phyloP scores from a whole-genome alignment of 2,888 invertebrate genomes.

The Drosophila meridionalis region DNA sequence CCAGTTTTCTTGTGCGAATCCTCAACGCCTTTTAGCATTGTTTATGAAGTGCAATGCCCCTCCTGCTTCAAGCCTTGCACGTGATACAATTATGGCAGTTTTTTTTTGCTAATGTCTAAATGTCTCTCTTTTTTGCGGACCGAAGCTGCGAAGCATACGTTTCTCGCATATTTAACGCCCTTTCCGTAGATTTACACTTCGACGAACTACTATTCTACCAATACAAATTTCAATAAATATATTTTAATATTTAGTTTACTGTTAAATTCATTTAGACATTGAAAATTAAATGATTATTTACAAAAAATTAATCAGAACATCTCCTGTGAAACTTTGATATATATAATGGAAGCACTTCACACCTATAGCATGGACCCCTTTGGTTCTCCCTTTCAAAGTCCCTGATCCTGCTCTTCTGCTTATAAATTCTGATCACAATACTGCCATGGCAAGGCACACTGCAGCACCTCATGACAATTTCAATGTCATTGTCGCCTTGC shows the following conservation, averaged over 20 bases:
- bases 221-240: background rate
- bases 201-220: background rate
- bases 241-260: background rate
- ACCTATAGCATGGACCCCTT: slow-evolving; percentile 43
- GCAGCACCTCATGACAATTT: slow-evolving; percentile 51
- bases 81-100: slow-evolving; percentile 84
- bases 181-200: slow-evolving; percentile 20
- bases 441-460: slow-evolving; percentile 45
- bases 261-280: background rate
- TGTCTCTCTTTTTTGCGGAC: slow-evolving; percentile 18
- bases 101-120: slow-evolving; percentile 50
- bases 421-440: slow-evolving; percentile 80
- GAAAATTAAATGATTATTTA: background rate
- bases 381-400: slow-evolving; percentile 24
- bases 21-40: slow-evolving; percentile 76
- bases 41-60: slow-evolving; percentile 80
- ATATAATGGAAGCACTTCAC: slow-evolving; percentile 51
- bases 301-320: background rate
- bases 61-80: slow-evolving; percentile 55
- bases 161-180: slow-evolving; percentile 72
- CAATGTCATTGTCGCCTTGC: slow-evolving; percentile 75
- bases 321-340: slow-evolving; percentile 42
- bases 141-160: slow-evolving; percentile 71
- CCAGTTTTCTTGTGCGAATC: slow-evolving; percentile 62
- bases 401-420: slow-evolving; percentile 55